phyloP scores from a whole-genome alignment of 1,140 invertebrate species.

The Trichomalopsis sarcophagae region DNA sequence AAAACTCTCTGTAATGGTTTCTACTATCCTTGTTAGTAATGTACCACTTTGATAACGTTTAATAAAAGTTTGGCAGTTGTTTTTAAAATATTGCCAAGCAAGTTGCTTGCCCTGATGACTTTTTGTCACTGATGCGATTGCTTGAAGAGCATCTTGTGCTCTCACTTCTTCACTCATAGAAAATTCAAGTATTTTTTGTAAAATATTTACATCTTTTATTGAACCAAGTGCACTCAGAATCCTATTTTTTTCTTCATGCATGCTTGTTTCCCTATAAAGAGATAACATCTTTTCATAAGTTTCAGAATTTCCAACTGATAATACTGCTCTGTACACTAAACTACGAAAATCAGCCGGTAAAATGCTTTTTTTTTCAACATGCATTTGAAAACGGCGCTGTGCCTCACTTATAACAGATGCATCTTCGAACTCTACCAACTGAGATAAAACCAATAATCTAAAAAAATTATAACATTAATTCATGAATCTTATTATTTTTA shows the following conservation, averaged over 20 bases:
- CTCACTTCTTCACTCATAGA: slow-evolving; percentile 94
- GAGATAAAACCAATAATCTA: slow-evolving; percentile 86
- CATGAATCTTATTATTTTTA: background rate
- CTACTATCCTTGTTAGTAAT: slow-evolving; percentile 87
- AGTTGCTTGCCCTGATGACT: slow-evolving; percentile 86
- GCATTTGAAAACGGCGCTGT: slow-evolving; percentile 78
- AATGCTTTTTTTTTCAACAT: slow-evolving; percentile 72
- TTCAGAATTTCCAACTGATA: slow-evolving; percentile 81
- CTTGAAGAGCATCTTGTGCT: slow-evolving; percentile 92
- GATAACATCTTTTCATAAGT: slow-evolving; percentile 87
- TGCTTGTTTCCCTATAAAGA: slow-evolving; percentile 88
- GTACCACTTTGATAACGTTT: slow-evolving; percentile 88
- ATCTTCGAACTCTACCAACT: slow-evolving; percentile 89
- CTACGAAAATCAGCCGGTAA: slow-evolving; percentile 92
- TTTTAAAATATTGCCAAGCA: slow-evolving; percentile 93
- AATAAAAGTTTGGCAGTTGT: slow-evolving; percentile 85
- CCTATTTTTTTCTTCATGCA: slow-evolving; percentile 95
- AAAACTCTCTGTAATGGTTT: slow-evolving; percentile 92
- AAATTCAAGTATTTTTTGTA: slow-evolving; percentile 89
- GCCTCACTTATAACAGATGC: slow-evolving; percentile 86
- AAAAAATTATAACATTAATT: background rate
- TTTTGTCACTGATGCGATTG: slow-evolving; percentile 88
- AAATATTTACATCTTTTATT: slow-evolving; percentile 81
- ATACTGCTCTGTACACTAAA: slow-evolving; percentile 91
- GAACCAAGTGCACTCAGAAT: slow-evolving; percentile 88